phyloP scores from a whole-genome alignment of 2,113 vertebrate species.

The Rhinichthys klamathensis region DNA sequence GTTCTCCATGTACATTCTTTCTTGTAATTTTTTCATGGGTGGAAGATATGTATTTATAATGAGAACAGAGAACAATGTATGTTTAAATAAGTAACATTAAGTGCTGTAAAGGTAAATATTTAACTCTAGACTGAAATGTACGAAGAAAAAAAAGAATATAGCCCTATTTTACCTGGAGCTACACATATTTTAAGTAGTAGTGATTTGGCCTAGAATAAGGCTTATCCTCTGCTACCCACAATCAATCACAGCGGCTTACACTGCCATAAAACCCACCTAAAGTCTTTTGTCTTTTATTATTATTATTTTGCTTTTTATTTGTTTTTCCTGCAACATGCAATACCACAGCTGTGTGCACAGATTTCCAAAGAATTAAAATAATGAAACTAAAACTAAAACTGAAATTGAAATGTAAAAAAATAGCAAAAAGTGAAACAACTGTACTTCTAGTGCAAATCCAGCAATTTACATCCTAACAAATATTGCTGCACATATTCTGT shows the following conservation, averaged over 20 bases:
- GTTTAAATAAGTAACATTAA: neutral
- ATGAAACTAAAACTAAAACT: neutral
- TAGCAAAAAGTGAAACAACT: neutral
- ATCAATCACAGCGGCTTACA: slow-evolving; percentile 20
- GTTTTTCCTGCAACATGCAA: neutral
- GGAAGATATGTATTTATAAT: neutral
- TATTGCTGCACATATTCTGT: neutral
- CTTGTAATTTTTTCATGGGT: neutral
- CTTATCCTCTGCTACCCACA: neutral
- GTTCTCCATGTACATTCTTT: neutral
- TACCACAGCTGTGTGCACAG: neutral
- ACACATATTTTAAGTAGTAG: slow-evolving; percentile 19
- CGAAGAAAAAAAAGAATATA: neutral
- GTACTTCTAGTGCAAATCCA: neutral
- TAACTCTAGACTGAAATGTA: slow-evolving; percentile 1
- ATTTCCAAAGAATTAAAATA: neutral
- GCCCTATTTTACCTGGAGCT: slow-evolving; percentile 18
- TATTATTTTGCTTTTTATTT: neutral
- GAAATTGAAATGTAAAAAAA: too few relatives aligned
- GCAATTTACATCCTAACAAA: neutral
- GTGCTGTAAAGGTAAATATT: slow-evolving; percentile 6
- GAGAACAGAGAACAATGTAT: neutral
- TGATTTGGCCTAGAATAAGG: slow-evolving; percentile 9
- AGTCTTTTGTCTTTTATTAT: slow-evolving; percentile 5
- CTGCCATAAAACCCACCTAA: slow-evolving; percentile 14